These are phyloP conservation scores for Pipistrellus pygmaeus DNA, from an alignment of 2,797 vertebrate species.

Conservation along the genomic window DNA sequence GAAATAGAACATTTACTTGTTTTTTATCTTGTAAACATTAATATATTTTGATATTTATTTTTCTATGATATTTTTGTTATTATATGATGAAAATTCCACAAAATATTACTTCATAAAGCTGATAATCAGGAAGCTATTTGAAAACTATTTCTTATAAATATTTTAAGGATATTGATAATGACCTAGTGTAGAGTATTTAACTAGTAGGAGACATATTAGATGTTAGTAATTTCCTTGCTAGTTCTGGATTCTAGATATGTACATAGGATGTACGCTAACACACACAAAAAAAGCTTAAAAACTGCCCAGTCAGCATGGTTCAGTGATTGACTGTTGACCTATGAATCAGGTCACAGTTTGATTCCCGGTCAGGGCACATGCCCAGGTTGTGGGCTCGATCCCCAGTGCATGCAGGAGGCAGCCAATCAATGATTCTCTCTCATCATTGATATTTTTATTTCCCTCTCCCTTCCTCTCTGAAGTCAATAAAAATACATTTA, in stretches of 20 bases:
- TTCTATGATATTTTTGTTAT: constrained; percentile 49
- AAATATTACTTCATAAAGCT: constrained; percentile 59
- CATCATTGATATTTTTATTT: too few species aligned
- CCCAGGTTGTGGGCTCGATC: too few species aligned
- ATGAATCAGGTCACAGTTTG: too few species aligned
- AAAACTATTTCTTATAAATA: constrained; percentile 22
- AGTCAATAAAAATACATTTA: too few species aligned
- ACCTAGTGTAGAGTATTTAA: constrained; percentile 9
- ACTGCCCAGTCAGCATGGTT: too few species aligned
- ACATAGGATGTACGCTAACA: background rate
- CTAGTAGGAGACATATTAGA: background rate
- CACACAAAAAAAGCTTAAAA: background rate
- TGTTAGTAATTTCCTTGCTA: background rate
- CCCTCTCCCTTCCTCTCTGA: too few species aligned
- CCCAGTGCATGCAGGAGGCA: too few species aligned
- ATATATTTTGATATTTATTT: constrained; percentile 38
- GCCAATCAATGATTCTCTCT: too few species aligned
- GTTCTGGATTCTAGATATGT: constrained; percentile 12
- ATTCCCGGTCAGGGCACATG: too few species aligned
- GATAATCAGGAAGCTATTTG: background rate
- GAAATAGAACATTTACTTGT: constrained; percentile 8
- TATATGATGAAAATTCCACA: constrained; percentile 6
- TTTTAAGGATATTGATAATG: constrained; percentile 49
- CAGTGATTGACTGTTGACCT: too few species aligned
- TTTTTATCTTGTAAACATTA: constrained; percentile 46